Conservation (phyloP, 92 coral and sea anemone genomes). For the Nematostella vectensis region DNA sequence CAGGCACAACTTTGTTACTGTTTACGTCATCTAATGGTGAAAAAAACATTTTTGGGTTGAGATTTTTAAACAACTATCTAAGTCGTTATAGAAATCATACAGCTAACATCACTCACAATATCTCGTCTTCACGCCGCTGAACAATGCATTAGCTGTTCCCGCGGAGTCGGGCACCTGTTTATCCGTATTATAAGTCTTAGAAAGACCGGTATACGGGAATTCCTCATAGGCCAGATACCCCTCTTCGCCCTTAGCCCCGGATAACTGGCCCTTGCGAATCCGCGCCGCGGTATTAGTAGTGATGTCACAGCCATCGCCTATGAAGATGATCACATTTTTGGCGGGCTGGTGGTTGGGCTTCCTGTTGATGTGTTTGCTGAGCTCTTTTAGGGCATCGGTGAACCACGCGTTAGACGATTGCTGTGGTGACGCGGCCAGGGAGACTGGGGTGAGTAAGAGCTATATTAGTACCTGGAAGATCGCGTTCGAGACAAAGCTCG, state of each 20-base stretch:
- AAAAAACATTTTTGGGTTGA: too few species aligned
- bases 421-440: too few species aligned
- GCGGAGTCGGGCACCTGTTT: constrained; percentile 84
- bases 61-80: too few species aligned
- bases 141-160: constrained; percentile 79
- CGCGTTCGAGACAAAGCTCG: too few species aligned
- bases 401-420: constrained; percentile 75
- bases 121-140: constrained; percentile 71
- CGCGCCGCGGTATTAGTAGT: constrained; percentile 81
- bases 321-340: constrained; percentile 69
- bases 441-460: too few species aligned
- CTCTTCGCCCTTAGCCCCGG: constrained; percentile 63
- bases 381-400: constrained; percentile 44
- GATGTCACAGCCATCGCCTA: constrained; percentile 89
- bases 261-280: constrained; percentile 71
- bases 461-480: too few species aligned
- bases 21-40: too few species aligned
- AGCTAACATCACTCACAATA: too few species aligned
- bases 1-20: too few species aligned
- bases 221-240: constrained; percentile 56
- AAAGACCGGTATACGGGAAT: constrained; percentile 72
- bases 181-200: constrained; percentile 69
- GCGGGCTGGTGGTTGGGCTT: constrained; percentile 67
- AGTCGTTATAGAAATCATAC: too few species aligned
- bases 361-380: constrained; percentile 31